Conservation (phyloP, 2,113 vertebrate species). For the Xiphophorus hellerii region DNA sequence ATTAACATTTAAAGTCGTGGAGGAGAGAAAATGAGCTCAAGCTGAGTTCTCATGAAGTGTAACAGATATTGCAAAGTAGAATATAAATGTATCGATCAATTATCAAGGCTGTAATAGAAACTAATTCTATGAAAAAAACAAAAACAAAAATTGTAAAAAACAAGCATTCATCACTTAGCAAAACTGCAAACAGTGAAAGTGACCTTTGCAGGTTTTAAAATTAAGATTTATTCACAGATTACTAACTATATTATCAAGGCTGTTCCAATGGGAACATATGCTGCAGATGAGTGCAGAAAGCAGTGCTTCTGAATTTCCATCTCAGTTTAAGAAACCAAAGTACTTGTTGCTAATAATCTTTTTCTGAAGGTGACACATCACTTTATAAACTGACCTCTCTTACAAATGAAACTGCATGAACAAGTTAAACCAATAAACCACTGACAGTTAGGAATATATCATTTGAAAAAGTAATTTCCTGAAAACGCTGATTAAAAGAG, state of each 20-base stretch:
- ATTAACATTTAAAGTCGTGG: slow-evolving; percentile 52
- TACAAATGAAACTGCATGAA: slow-evolving; percentile 26
- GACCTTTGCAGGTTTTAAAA: not conserved
- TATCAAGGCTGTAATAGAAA: slow-evolving; percentile 36
- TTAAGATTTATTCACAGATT: not conserved
- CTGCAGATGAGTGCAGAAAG: not conserved
- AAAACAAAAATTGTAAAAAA: slow-evolving; percentile 9
- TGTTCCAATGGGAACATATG: not conserved
- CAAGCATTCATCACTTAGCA: slow-evolving; percentile 4
- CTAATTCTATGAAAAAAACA: slow-evolving; percentile 11
- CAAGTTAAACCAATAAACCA: slow-evolving; percentile 4
- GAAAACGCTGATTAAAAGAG: slow-evolving; percentile 17
- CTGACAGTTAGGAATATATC: not conserved
- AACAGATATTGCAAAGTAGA: slow-evolving; percentile 21
- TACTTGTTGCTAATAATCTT: slow-evolving; percentile 21
- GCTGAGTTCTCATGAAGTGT: slow-evolving; percentile 58
- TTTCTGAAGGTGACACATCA: slow-evolving; percentile 3
- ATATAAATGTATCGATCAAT: slow-evolving; percentile 41
- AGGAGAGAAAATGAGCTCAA: slow-evolving; percentile 10
- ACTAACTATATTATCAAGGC: not conserved
- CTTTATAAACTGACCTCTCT: slow-evolving; percentile 45
- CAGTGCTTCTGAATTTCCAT: slow-evolving; percentile 8
- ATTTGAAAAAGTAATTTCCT: not conserved
- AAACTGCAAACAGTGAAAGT: not conserved
- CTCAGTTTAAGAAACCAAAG: not conserved